Evolutionary conservation across 2,797 vertebrate species (phyloP).

Genomic region (Zenarchopterus dispar): DNA sequence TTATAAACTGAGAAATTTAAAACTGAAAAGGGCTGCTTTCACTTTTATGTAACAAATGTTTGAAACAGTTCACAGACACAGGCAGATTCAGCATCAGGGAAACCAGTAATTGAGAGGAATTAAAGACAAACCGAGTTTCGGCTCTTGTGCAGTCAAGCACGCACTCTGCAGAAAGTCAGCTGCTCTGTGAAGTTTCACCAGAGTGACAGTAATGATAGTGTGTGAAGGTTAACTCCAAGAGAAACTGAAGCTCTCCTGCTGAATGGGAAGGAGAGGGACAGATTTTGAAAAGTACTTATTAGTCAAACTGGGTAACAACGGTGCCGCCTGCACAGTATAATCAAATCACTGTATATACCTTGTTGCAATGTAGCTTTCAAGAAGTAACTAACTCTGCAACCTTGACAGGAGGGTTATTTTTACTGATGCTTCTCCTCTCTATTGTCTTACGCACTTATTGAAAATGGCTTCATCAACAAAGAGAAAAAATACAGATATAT

Average conservation of each 20-base stretch:
- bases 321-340: slow-evolving; percentile 84
- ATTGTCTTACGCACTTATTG: slow-evolving; percentile 59
- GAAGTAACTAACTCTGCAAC: slow-evolving; percentile 41
- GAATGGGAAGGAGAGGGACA: slow-evolving; percentile 72
- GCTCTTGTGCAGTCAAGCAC: slow-evolving; percentile 22
- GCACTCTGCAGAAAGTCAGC: slow-evolving; percentile 52
- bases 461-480: slow-evolving; percentile 79
- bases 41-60: slow-evolving; percentile 38
- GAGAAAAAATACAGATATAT: slow-evolving; percentile 78
- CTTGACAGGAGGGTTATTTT: slow-evolving; percentile 82
- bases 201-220: slow-evolving; percentile 82
- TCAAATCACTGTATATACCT: slow-evolving; percentile 87
- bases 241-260: slow-evolving; percentile 73
- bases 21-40: slow-evolving; percentile 25
- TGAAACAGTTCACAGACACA: slow-evolving; percentile 37
- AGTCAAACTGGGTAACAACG: slow-evolving; percentile 91
- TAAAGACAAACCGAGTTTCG: slow-evolving; percentile 67
- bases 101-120: slow-evolving; percentile 70
- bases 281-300: slow-evolving; percentile 86
- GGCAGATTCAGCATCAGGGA: slow-evolving; percentile 42
- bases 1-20: slow-evolving; percentile 10
- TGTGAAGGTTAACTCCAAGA: slow-evolving; percentile 80
- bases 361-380: slow-evolving; percentile 87
- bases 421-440: slow-evolving; percentile 61
- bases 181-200: slow-evolving; percentile 73